A percentile compares a stretch with the other conserved stretches of the same genome.
Evolutionary conservation across 2,113 vertebrate species (phyloP).

Genomic region (Scatophagus argus): DNA sequence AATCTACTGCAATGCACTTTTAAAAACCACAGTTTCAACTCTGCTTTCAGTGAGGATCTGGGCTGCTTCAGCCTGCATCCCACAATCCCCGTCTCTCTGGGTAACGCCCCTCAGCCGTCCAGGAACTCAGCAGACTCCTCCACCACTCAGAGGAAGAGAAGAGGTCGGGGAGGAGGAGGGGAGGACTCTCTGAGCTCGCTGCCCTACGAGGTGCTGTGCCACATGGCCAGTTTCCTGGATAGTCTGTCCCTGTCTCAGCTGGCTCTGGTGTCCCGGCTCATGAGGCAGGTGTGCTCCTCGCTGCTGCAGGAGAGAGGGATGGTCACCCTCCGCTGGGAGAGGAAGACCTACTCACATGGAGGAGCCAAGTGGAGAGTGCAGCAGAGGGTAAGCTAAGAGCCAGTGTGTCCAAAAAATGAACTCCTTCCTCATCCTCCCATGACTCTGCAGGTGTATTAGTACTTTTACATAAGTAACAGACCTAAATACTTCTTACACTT

Average conservation of each 20-base stretch:
- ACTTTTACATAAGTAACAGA: too few relatives aligned
- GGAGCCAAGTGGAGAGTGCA: slow-evolving; percentile 88
- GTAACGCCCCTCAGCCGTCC: slow-evolving; percentile 49
- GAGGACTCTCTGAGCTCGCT: slow-evolving; percentile 87
- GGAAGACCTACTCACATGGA: slow-evolving; percentile 87
- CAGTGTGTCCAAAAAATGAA: too few relatives aligned
- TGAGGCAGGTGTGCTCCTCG: slow-evolving; percentile 92
- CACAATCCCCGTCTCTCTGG: slow-evolving; percentile 72
- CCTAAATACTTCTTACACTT: too few relatives aligned
- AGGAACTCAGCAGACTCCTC: slow-evolving; percentile 18
- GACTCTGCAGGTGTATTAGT: too few relatives aligned
- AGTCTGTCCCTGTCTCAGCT: slow-evolving; percentile 94
- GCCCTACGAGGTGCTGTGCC: slow-evolving; percentile 92
- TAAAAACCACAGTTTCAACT: background rate
- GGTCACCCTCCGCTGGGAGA: slow-evolving; percentile 94
- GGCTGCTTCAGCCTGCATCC: slow-evolving; percentile 92
- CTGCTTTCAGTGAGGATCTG: slow-evolving; percentile 81
- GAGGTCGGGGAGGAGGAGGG: slow-evolving; percentile 58
- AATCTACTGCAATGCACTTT: background rate
- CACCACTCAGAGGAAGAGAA: slow-evolving; percentile 15
- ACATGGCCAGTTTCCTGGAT: slow-evolving; percentile 93
- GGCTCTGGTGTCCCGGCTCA: slow-evolving; percentile 91
- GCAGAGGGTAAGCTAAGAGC: slow-evolving; percentile 84
- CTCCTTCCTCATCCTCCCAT: too few relatives aligned
- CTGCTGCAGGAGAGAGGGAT: slow-evolving; percentile 94